Conservation (phyloP, 1,140 invertebrate species). For the Hyles euphorbiae region DNA sequence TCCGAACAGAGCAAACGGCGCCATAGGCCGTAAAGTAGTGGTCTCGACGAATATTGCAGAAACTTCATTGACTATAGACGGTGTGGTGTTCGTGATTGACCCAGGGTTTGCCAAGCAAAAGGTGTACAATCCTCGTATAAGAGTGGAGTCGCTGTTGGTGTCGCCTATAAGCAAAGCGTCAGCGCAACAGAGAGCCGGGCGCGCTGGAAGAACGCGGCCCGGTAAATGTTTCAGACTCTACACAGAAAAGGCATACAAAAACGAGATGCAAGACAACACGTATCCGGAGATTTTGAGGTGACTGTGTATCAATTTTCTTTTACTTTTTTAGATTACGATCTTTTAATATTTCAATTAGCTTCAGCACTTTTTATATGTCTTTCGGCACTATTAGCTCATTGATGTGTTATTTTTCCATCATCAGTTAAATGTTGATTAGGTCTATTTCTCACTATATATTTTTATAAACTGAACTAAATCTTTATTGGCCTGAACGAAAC, state of each 20-base stretch:
- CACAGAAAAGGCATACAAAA: conserved; percentile 98
- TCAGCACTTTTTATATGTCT: too few relatives aligned
- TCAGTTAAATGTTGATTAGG: too few relatives aligned
- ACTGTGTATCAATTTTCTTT: conserved; percentile 23
- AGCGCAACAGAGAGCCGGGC: conserved; percentile 98
- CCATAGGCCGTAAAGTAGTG: conserved; percentile 95
- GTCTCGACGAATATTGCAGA: conserved; percentile 99
- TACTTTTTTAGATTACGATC: background rate
- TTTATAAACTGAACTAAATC: too few relatives aligned
- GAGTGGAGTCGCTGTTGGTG: conserved; percentile 97
- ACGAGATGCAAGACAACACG: conserved; percentile 99
- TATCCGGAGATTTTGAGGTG: conserved; percentile 96
- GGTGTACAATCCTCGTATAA: conserved; percentile 63
- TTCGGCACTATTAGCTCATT: too few relatives aligned
- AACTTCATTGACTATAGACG: conserved; percentile 99
- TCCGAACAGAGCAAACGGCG: conserved; percentile 93
- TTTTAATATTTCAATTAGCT: too few relatives aligned
- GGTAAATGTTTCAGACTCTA: conserved; percentile 99
- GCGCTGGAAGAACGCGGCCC: conserved; percentile 96
- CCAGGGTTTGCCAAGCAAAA: conserved; percentile 99
- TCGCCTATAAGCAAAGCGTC: conserved; percentile 99
- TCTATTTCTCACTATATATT: too few relatives aligned
- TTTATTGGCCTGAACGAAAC: too few relatives aligned
- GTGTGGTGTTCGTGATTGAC: conserved; percentile 99
- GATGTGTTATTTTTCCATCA: too few relatives aligned